Conservation (phyloP, 2,888 invertebrate species). For the Callosobruchus maculatus region DNA sequence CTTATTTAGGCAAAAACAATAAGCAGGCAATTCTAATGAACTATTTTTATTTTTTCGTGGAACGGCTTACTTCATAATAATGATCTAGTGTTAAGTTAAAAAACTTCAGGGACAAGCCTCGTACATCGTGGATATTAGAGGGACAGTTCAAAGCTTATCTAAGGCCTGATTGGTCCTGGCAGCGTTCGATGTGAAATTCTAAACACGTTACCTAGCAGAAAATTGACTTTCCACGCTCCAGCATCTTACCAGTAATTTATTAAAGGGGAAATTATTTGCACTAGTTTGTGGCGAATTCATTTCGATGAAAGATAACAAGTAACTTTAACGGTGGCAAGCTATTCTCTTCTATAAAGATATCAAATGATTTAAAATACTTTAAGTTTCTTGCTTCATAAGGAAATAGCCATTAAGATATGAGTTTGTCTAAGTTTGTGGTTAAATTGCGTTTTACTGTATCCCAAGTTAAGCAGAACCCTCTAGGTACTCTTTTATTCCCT, state of each 20-base stretch:
- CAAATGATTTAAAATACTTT: background rate
- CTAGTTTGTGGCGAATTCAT: background rate
- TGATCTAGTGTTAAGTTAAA: too few species aligned
- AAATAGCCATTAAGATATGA: background rate
- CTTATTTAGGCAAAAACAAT: too few species aligned
- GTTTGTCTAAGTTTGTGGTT: background rate
- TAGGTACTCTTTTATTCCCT: background rate
- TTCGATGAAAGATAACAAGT: background rate
- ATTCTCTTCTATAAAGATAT: background rate
- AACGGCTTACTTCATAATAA: too few species aligned
- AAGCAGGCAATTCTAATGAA: too few species aligned
- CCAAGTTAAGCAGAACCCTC: background rate
- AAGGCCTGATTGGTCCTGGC: background rate
- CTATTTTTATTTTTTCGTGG: too few species aligned
- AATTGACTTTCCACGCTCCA: background rate
- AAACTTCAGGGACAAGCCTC: background rate
- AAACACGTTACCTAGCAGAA: background rate
- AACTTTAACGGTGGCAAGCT: background rate
- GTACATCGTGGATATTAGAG: background rate
- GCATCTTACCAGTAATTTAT: background rate
- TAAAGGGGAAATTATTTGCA: background rate
- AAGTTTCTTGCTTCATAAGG: background rate
- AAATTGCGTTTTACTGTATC: background rate
- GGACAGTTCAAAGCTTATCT: background rate
- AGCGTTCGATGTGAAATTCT: background rate